Evolutionary conservation across 1,140 invertebrate species (phyloP).

Genomic region (Rhysida immarginata): DNA sequence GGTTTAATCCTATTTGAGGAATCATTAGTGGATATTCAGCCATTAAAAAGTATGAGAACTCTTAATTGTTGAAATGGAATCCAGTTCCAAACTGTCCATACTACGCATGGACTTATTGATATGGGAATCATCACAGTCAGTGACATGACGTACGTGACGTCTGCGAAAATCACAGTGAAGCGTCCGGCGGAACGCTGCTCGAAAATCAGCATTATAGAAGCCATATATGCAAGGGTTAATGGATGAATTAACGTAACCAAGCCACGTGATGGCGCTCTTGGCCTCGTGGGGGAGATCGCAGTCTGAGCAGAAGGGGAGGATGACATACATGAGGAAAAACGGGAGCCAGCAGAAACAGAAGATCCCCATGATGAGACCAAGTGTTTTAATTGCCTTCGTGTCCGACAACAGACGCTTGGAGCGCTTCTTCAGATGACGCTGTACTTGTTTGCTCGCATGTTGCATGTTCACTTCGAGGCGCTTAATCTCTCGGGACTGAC

Average conservation of each 20-base stretch:
- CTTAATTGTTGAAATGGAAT: constrained; percentile 6
- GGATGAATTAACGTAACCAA: constrained; percentile 34
- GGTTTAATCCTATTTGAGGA: too few relatives aligned
- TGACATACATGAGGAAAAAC: constrained; percentile 53
- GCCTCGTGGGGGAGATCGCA: constrained; percentile 25
- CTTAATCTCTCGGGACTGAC: constrained; percentile 23
- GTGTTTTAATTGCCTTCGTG: constrained; percentile 77
- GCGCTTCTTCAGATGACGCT: constrained; percentile 17
- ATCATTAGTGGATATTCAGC: too few relatives aligned
- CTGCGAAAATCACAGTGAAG: constrained; percentile 20
- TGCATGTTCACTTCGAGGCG: constrained; percentile 19
- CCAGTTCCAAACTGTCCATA: constrained; percentile 7
- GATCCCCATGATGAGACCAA: constrained; percentile 93
- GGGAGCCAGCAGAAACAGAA: constrained; percentile 95
- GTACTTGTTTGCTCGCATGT: constrained; percentile 18
- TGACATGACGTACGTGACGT: constrained; percentile 27
- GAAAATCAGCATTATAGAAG: constrained; percentile 31
- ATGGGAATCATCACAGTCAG: background rate
- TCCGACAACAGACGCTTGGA: constrained; percentile 21
- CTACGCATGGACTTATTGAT: constrained; percentile 8
- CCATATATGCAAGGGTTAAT: constrained; percentile 35
- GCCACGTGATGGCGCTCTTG: constrained; percentile 26
- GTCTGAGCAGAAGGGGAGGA: constrained; percentile 28
- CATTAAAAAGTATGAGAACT: constrained; percentile 3
- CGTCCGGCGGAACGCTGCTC: constrained; percentile 30